Percentiles rank a stretch among this genome's conserved stretches.
Evolutionary conservation across 1,140 invertebrate species (phyloP).

Genomic region (Drosophila pruinosa): DNA sequence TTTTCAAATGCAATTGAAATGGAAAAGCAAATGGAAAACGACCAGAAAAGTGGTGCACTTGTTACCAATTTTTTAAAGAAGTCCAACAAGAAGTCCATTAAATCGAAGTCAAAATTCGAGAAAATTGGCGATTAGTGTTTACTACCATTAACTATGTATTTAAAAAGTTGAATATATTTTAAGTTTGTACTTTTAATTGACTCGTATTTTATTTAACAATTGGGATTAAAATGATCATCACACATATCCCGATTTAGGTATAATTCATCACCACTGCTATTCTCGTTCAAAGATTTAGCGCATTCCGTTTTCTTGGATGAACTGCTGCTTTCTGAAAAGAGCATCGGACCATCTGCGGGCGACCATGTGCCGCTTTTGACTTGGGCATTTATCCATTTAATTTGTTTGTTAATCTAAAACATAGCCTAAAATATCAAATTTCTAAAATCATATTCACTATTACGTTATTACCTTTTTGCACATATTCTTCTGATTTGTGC

Average conservation of each 20-base stretch:
- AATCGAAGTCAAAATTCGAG: conserved; percentile 10
- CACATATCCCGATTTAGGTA: not conserved
- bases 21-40: conserved; percentile 13
- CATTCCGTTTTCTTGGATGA: conserved; percentile 3
- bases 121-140: not conserved
- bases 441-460: not conserved
- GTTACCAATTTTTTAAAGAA: conserved; percentile 22
- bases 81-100: conserved; percentile 4
- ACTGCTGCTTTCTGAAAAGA: conserved; percentile 15
- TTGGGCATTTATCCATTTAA: conserved; percentile 43
- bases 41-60: conserved; percentile 20
- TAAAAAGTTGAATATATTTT: conserved; percentile 2
- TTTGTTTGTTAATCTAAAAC: conserved; percentile 54
- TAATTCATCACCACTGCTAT: not conserved
- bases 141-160: not conserved
- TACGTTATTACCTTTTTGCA: conserved; percentile 19
- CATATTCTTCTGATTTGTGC: conserved; percentile 5
- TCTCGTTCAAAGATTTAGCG: not conserved
- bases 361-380: conserved; percentile 14
- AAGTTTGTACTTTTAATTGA: not conserved
- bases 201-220: conserved; percentile 28
- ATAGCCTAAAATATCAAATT: not conserved
- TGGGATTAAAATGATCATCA: conserved; percentile 49
- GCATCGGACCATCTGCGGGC: conserved; percentile 17
- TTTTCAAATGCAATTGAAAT: conserved; percentile 24